These are phyloP conservation scores for Pyrgus malvae DNA, from an alignment of 2,888 invertebrate species.

Conservation along the genomic window DNA sequence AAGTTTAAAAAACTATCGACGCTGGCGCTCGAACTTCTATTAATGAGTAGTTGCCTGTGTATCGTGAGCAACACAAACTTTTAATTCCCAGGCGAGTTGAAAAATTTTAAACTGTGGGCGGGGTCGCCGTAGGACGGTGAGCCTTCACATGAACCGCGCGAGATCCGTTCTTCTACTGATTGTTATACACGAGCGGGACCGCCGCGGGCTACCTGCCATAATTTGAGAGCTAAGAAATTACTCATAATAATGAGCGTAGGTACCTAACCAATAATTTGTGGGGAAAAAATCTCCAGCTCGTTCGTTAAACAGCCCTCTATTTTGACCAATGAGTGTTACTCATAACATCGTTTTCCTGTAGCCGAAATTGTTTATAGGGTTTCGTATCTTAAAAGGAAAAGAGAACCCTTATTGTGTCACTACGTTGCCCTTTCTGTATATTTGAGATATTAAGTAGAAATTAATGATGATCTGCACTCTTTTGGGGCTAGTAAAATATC, in stretches of 20 bases:
- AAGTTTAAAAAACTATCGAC: constrained; percentile 17
- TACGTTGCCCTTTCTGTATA: too few relatives aligned
- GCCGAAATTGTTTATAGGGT: too few relatives aligned
- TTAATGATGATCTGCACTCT: too few relatives aligned
- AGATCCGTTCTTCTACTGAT: constrained; percentile 47
- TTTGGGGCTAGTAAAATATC: too few relatives aligned
- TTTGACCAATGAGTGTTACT: constrained; percentile 6
- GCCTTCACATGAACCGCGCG: constrained; percentile 53
- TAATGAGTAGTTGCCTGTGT: constrained; percentile 21
- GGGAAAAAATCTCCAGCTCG: constrained; percentile 44
- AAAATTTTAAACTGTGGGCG: constrained; percentile 80
- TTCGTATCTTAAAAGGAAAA: too few relatives aligned
- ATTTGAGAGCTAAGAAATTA: constrained; percentile 76
- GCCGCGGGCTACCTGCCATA: constrained; percentile 79
- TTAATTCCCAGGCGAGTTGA: constrained; percentile 69
- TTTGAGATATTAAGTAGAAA: too few relatives aligned
- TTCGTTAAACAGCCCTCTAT: constrained; percentile 11
- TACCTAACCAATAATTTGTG: constrained; percentile 66
- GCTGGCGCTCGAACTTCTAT: constrained; percentile 15
- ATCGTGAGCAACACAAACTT: constrained; percentile 24
- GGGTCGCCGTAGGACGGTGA: constrained; percentile 55
- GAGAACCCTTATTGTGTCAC: too few relatives aligned
- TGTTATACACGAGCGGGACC: constrained; percentile 50
- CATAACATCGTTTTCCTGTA: constrained; percentile 1
- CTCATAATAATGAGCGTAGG: constrained; percentile 71